Evolutionary conservation across 2,888 invertebrate genomes (phyloP).

Genomic region (Eumerus sabulonum): DNA sequence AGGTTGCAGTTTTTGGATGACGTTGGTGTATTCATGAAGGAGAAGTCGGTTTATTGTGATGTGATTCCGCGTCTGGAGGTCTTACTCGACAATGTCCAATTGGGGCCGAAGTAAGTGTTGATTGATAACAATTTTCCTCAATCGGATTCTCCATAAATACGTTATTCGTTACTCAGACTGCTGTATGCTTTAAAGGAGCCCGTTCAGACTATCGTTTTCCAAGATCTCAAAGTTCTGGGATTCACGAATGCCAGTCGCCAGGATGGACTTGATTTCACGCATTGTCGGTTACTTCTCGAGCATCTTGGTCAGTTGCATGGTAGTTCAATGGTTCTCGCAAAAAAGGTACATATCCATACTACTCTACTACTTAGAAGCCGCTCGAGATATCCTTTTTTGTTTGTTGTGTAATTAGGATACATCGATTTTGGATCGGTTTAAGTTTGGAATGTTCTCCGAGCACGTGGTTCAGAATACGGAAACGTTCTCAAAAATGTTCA

Average conservation of each 20-base stretch:
- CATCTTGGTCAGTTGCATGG: constrained; percentile 81
- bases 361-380: too few relatives aligned
- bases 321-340: constrained; percentile 80
- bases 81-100: constrained; percentile 73
- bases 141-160: too few relatives aligned
- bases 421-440: constrained; percentile 68
- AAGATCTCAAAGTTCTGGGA: constrained; percentile 80
- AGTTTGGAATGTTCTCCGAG: constrained; percentile 73
- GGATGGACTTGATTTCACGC: constrained; percentile 80
- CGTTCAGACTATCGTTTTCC: constrained; percentile 78
- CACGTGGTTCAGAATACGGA: constrained; percentile 73
- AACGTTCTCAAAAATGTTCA: constrained; percentile 74
- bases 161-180: too few relatives aligned
- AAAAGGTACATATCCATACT: too few relatives aligned
- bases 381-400: too few relatives aligned
- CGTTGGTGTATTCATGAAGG: constrained; percentile 78
- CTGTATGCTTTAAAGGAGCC: constrained; percentile 72
- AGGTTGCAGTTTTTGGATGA: constrained; percentile 76
- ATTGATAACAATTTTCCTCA: too few relatives aligned
- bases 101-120: constrained; percentile 74
- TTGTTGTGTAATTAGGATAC: constrained; percentile 26
- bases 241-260: constrained; percentile 80
- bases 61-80: constrained; percentile 78
- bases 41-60: constrained; percentile 77
- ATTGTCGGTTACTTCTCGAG: constrained; percentile 79